phyloP scores from a whole-genome alignment of 1,140 invertebrate genomes.

The Drosophila gunungcola region DNA sequence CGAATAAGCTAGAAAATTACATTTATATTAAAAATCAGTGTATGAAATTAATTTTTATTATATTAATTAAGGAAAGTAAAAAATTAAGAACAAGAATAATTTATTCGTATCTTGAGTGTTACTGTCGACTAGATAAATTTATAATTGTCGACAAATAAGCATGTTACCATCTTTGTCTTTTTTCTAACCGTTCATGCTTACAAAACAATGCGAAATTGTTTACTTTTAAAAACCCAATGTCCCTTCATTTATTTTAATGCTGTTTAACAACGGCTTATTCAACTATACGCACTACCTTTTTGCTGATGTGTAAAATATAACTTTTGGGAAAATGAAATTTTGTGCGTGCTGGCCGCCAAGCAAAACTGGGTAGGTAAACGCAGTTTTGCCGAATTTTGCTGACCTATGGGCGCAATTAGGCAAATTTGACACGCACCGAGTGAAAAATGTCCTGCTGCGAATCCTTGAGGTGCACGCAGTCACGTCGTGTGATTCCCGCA shows the following conservation, averaged over 20 bases:
- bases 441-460: constrained; percentile 25
- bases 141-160: too few relatives aligned
- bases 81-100: too few relatives aligned
- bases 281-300: constrained; percentile 2
- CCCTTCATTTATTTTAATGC: background rate
- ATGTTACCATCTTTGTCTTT: too few relatives aligned
- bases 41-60: too few relatives aligned
- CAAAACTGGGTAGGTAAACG: constrained; percentile 9
- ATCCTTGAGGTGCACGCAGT: constrained; percentile 37
- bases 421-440: constrained; percentile 46
- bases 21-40: too few relatives aligned
- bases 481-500: constrained; percentile 19
- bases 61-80: too few relatives aligned
- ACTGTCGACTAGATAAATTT: too few relatives aligned
- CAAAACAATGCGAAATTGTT: background rate
- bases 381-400: constrained; percentile 26
- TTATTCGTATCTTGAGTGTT: too few relatives aligned
- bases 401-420: constrained; percentile 33
- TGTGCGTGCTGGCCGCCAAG: constrained; percentile 5
- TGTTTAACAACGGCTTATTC: constrained; percentile 1
- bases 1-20: too few relatives aligned
- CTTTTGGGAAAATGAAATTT: constrained; percentile 21
- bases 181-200: too few relatives aligned
- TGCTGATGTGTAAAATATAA: constrained; percentile 11
- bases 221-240: too few relatives aligned